Conservation (phyloP, 92 coral and sea anemone genomes). For the Bergia puertoricense region DNA sequence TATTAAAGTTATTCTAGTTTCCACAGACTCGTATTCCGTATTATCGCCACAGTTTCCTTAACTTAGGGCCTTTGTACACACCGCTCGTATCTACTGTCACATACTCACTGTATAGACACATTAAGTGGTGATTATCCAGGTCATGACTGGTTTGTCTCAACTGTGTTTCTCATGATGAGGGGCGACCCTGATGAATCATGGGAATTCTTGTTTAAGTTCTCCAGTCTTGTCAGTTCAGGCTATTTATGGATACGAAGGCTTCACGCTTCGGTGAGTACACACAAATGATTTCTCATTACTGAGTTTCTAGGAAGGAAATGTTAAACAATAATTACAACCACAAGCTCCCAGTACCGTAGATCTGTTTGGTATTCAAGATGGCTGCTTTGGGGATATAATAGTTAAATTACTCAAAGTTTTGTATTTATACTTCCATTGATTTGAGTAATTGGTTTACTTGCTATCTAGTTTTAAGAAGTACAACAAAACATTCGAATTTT, state of each 20-base stretch:
- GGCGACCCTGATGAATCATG: constrained; percentile 91
- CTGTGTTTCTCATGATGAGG: constrained; percentile 95
- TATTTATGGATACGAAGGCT: constrained; percentile 97
- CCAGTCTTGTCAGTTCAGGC: constrained; percentile 96
- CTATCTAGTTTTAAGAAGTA: too few relatives aligned
- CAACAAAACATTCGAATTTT: not conserved
- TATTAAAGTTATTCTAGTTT: too few relatives aligned
- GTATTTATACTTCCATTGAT: not conserved
- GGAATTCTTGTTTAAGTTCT: constrained; percentile 92
- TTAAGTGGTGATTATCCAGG: constrained; percentile 92
- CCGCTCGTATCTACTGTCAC: not conserved
- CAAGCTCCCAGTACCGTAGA: not conserved
- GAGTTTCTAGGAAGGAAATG: not conserved
- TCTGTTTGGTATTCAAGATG: not conserved
- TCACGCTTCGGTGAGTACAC: constrained; percentile 89
- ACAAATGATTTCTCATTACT: not conserved
- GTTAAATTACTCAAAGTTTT: not conserved
- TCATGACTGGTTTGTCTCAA: constrained; percentile 98
- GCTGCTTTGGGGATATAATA: not conserved
- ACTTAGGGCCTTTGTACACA: not conserved
- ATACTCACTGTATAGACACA: constrained; percentile 52
- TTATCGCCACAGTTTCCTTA: constrained; percentile 3
- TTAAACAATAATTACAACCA: not conserved
- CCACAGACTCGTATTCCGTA: not conserved
- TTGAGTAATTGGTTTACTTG: not conserved